Evolutionary conservation across 2,888 invertebrate genomes (phyloP), one percentile per base, ranked within the genome.

Genomic region (Schrankia costaestrigalis): DNA sequence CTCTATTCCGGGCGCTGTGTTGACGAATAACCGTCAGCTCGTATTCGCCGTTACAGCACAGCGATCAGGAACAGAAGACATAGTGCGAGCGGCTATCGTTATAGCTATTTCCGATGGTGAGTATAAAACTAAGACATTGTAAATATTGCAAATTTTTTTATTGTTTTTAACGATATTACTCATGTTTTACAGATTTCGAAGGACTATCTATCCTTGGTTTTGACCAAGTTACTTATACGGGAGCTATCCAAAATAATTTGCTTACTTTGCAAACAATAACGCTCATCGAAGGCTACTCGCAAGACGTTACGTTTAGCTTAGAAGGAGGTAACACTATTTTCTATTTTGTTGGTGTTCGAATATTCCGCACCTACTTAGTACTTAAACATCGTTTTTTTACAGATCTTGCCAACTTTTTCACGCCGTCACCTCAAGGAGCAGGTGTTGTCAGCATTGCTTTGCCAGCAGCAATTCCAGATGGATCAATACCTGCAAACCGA

Each of bases 311-410:
- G 7, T 64, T 67, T 28, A 26, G 26, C 2, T 30, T 71, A 33
- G 42, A 44, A 8, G 66, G 66, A 53, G 65, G 69, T 68, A 41
- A 13, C 5, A 2, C n/a, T n/a, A n/a, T n/a, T n/a, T n/a, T n/a
- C n/a, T n/a, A n/a, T n/a, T n/a, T n/a, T n/a, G n/a, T n/a, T n/a
- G n/a, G n/a, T n/a, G n/a, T n/a, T n/a, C n/a, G n/a, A n/a, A n/a
- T n/a, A n/a, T n/a, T n/a, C n/a, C n/a, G n/a, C n/a, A n/a, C n/a
- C n/a, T n/a, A n/a, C n/a, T n/a, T n/a, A 5, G 3, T n/a, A 21
- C n/a, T 21, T n/a, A 2, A n/a, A 1, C 1, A n/a, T 4, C 12
- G 12, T n/a, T 21, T 3, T 29, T 5, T 30, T 39, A 8, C 14
- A 34, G 63, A 50, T 17, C 35, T 60, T 1, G 26, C 36, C 4